Evolutionary conservation across 2,797 vertebrate genomes (phyloP).

Genomic region (Uromys caudimaculatus): DNA sequence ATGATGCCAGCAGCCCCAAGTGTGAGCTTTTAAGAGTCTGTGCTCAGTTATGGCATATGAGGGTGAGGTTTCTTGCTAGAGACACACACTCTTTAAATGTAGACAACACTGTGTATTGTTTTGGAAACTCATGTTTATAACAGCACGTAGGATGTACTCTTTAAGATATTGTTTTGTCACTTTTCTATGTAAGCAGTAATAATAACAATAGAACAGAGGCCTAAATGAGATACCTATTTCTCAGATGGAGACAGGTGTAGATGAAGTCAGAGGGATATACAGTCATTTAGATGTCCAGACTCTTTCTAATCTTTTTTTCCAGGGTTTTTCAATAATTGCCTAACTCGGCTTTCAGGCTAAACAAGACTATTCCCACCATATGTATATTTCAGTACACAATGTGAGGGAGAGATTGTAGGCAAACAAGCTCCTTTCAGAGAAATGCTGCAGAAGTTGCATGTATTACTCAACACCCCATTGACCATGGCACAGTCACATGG

Average conservation of each 20-base stretch:
- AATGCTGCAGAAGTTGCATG: not conserved
- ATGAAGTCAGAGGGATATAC: not conserved
- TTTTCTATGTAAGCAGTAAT: slow-evolving; percentile 13
- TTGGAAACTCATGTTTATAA: slow-evolving; percentile 27
- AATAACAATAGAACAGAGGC: not conserved
- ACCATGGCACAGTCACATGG: not conserved
- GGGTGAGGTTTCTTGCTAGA: slow-evolving; percentile 22
- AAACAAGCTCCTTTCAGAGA: slow-evolving; percentile 18
- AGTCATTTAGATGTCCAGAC: slow-evolving; percentile 18
- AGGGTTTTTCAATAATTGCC: not conserved
- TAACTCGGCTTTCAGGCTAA: slow-evolving; percentile 26
- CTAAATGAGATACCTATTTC: slow-evolving; percentile 54
- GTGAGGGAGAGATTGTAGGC: not conserved
- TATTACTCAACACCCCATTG: not conserved
- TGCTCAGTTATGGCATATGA: not conserved
- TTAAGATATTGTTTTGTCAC: not conserved
- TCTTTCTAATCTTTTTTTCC: slow-evolving; percentile 48
- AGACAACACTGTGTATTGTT: slow-evolving; percentile 27
- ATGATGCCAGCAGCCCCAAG: not conserved
- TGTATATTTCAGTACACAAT: not conserved
- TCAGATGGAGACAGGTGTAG: not conserved
- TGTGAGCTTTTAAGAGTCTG: slow-evolving; percentile 23
- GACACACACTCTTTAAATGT: not conserved
- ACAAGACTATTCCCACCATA: not conserved
- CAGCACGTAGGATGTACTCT: not conserved